Conservation (phyloP, 2,888 invertebrate genomes). For the Incurvaria masculella region DNA sequence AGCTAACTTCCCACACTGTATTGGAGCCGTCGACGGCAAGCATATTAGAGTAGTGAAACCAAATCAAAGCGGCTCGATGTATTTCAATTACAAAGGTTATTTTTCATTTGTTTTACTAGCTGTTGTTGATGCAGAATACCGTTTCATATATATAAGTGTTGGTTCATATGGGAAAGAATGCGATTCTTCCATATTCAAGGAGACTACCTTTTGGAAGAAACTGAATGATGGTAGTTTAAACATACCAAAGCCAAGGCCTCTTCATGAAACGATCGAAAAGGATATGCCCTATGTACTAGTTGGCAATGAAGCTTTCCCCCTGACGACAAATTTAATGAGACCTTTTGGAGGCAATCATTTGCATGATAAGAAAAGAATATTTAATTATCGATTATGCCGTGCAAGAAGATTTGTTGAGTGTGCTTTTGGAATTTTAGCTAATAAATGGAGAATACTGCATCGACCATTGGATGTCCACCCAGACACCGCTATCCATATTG, state of each 20-base stretch:
- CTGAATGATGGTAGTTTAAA: constrained; percentile 17
- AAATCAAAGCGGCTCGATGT: constrained; percentile 1
- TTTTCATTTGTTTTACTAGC: constrained; percentile 1
- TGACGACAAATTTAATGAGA: constrained; percentile 18
- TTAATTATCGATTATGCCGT: constrained; percentile 20
- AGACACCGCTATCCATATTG: constrained; percentile 9
- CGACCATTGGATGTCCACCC: constrained; percentile 17
- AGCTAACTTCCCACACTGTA: constrained; percentile 8
- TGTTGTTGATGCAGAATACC: background rate
- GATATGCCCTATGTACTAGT: constrained; percentile 19
- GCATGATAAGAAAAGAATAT: constrained; percentile 17
- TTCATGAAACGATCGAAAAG: constrained; percentile 9
- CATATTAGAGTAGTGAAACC: background rate
- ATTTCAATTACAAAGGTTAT: constrained; percentile 1
- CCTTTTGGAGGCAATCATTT: constrained; percentile 20
- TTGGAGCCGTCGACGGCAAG: background rate
- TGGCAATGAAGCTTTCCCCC: constrained; percentile 20
- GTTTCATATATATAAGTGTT: constrained; percentile 13
- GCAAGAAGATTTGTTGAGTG: constrained; percentile 22
- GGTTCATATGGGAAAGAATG: constrained; percentile 20
- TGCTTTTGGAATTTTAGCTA: constrained; percentile 24
- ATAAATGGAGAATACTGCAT: too few relatives aligned
- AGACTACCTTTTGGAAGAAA: constrained; percentile 18
- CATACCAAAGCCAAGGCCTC: constrained; percentile 18
- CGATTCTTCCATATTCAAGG: constrained; percentile 20